Percentiles rank a stretch among this genome's conserved stretches.
Evolutionary conservation across 2,888 invertebrate species (phyloP).

Genomic region (Oxytorus armatus): DNA sequence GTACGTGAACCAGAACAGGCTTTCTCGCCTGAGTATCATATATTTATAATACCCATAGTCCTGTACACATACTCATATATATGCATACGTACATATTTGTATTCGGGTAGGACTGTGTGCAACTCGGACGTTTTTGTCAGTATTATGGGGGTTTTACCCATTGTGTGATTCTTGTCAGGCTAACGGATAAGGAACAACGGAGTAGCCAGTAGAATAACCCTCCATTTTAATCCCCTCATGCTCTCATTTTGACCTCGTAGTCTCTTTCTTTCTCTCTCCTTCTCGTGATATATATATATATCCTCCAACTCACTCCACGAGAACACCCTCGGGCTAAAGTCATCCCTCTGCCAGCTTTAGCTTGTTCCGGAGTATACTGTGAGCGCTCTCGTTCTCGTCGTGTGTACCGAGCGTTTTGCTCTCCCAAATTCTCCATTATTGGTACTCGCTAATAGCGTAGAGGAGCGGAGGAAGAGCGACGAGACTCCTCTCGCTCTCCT

Average conservation of each 20-base stretch:
- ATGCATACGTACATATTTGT: constrained; percentile 7
- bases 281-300: constrained; percentile 24
- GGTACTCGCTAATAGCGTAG: constrained; percentile 68
- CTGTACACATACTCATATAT: not conserved
- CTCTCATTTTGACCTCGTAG: constrained; percentile 59
- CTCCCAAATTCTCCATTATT: constrained; percentile 61
- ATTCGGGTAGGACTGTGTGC: too few species aligned
- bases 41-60: constrained; percentile 3
- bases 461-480: constrained; percentile 61
- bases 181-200: constrained; percentile 50
- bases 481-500: constrained; percentile 24
- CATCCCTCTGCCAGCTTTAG: constrained; percentile 62
- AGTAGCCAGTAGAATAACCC: constrained; percentile 46
- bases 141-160: constrained; percentile 19
- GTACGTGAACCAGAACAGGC: constrained; percentile 4
- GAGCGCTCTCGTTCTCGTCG: constrained; percentile 32
- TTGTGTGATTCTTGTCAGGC: constrained; percentile 48
- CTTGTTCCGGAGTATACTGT: constrained; percentile 53
- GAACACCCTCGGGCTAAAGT: constrained; percentile 60
- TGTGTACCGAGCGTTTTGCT: constrained; percentile 62
- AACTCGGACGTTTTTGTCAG: constrained; percentile 29
- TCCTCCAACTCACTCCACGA: constrained; percentile 30
- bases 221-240: constrained; percentile 46
- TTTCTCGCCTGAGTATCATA: constrained; percentile 5
- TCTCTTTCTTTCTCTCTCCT: constrained; percentile 33